Evolutionary conservation across 35 echinoderm and acorn worm species (phyloP).

Genomic region (Anneissia japonica): DNA sequence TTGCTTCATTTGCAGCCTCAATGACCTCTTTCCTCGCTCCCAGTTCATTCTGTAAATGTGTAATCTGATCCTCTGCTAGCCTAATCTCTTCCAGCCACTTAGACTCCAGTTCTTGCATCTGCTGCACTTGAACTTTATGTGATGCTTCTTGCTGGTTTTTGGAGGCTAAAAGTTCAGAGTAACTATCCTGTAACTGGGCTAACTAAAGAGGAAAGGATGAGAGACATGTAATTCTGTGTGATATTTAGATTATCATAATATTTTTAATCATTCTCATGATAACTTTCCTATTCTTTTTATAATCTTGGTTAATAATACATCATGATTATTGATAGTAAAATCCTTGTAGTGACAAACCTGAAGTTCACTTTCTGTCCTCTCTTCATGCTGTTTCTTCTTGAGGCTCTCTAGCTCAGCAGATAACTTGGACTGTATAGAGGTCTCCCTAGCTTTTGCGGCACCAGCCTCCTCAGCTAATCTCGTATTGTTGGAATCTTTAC

Average conservation of each 20-base stretch:
- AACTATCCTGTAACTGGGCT: constrained; percentile 59
- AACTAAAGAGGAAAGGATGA: constrained; percentile 38
- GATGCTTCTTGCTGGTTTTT: constrained; percentile 55
- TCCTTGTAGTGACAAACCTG: constrained; percentile 57
- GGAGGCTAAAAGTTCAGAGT: constrained; percentile 55
- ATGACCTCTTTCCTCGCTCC: constrained; percentile 61
- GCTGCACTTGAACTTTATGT: constrained; percentile 51
- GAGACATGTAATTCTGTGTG: too few relatives aligned
- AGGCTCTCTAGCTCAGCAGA: constrained; percentile 50
- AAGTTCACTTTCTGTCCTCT: constrained; percentile 54
- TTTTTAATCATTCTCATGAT: too few relatives aligned
- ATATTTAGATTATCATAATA: too few relatives aligned
- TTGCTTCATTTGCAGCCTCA: constrained; percentile 83
- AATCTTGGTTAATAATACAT: too few relatives aligned
- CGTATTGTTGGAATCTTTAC: constrained; percentile 60
- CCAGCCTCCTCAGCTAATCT: constrained; percentile 61
- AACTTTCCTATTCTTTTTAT: too few relatives aligned
- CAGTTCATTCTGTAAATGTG: constrained; percentile 56
- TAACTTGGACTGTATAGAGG: constrained; percentile 53
- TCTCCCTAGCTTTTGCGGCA: constrained; percentile 54
- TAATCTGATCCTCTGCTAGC: constrained; percentile 32
- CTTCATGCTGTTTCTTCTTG: constrained; percentile 39
- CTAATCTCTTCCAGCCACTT: constrained; percentile 31
- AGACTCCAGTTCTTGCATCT: constrained; percentile 44
- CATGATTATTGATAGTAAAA: too few relatives aligned